Conservation (phyloP, 2,888 invertebrate genomes). For the Drosophila flavopinicola region DNA sequence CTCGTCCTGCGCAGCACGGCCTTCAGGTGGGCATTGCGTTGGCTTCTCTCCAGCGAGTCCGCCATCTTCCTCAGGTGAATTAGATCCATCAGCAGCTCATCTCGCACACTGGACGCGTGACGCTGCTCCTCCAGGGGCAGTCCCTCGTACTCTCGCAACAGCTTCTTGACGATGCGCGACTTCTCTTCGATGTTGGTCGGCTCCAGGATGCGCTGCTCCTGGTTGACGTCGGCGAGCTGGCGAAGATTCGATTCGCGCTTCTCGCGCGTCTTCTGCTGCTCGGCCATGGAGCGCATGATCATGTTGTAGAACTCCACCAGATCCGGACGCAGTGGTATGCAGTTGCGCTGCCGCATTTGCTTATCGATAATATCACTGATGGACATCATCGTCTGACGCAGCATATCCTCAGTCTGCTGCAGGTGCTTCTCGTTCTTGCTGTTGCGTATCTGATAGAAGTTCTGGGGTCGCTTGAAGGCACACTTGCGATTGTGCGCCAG, state of each 20-base stretch:
- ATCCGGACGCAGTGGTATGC: slow-evolving; percentile 79
- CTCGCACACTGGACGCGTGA: slow-evolving; percentile 57
- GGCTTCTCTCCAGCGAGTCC: slow-evolving; percentile 47
- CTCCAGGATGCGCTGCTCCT: slow-evolving; percentile 56
- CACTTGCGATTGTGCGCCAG: slow-evolving; percentile 69
- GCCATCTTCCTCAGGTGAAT: slow-evolving; percentile 63
- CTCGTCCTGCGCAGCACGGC: slow-evolving; percentile 26
- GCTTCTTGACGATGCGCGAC: slow-evolving; percentile 79
- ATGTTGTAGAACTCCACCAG: slow-evolving; percentile 79
- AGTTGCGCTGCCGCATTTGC: slow-evolving; percentile 74
- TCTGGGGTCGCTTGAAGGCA: slow-evolving; percentile 11
- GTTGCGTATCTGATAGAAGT: slow-evolving; percentile 66
- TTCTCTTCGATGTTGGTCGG: slow-evolving; percentile 69
- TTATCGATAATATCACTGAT: slow-evolving; percentile 82
- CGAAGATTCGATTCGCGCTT: slow-evolving; percentile 62
- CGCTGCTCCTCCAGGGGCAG: slow-evolving; percentile 75
- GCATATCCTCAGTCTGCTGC: slow-evolving; percentile 73
- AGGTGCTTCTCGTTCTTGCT: slow-evolving; percentile 57
- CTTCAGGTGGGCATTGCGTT: slow-evolving; percentile 44
- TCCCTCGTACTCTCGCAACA: slow-evolving; percentile 79
- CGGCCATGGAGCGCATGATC: slow-evolving; percentile 65
- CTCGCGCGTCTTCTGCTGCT: slow-evolving; percentile 67
- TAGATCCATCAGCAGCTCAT: slow-evolving; percentile 75
- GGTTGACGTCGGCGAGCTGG: slow-evolving; percentile 33
- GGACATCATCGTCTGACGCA: slow-evolving; percentile 74